phyloP scores from a whole-genome alignment of 2,113 vertebrate species.

The Tonatia bakeri region DNA sequence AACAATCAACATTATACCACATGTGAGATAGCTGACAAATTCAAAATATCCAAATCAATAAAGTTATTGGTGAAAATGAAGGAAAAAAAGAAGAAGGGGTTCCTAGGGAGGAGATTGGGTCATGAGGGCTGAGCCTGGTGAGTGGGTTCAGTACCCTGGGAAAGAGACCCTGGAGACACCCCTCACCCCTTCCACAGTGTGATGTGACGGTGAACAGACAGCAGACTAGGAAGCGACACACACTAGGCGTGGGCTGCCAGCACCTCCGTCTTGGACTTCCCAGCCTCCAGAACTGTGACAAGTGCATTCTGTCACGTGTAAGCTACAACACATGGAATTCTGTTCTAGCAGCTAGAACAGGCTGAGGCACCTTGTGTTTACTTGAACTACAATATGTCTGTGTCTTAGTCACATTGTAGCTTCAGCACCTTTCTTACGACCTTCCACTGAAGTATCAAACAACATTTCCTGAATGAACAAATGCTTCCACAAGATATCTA shows the following conservation, averaged over 20 bases:
- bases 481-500: not conserved
- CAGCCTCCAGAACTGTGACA: not conserved
- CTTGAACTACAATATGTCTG: not conserved
- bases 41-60: too few species aligned
- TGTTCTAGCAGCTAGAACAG: not conserved
- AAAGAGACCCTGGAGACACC: not conserved
- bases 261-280: not conserved
- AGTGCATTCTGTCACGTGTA: not conserved
- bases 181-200: not conserved
- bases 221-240: not conserved
- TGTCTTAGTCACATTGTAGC: not conserved
- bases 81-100: not conserved
- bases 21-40: too few species aligned
- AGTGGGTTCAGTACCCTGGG: not conserved
- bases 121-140: not conserved
- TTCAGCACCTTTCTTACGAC: not conserved
- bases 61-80: too few species aligned
- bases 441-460: not conserved
- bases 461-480: not conserved
- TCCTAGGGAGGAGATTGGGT: not conserved
- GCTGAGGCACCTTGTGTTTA: not conserved
- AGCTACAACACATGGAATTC: not conserved
- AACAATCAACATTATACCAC: too few species aligned
- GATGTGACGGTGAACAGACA: not conserved
- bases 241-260: not conserved